Evolutionary conservation across 2,113 vertebrate genomes (phyloP).

Genomic region (Scartelaos histophorus): DNA sequence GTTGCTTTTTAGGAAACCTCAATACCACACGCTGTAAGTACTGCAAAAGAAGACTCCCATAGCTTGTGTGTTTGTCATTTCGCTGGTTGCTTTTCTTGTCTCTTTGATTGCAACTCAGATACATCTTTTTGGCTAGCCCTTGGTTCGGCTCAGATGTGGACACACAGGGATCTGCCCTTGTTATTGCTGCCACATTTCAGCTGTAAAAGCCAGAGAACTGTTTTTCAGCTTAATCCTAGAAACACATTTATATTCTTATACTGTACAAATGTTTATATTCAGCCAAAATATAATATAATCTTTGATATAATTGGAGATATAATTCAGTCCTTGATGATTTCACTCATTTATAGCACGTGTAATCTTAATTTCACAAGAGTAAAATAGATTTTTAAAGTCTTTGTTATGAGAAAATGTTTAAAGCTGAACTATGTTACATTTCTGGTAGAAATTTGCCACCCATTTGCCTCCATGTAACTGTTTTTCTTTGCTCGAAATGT

Average conservation of each 20-base stretch:
- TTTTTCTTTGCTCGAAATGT: too few species aligned
- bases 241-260: not conserved
- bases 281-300: too few species aligned
- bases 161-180: conserved; percentile 21
- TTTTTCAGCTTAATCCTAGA: conserved; percentile 17
- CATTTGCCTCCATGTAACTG: too few species aligned
- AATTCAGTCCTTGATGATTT: too few species aligned
- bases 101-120: conserved; percentile 60
- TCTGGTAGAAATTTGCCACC: too few species aligned
- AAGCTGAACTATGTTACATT: too few species aligned
- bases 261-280: too few species aligned
- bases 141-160: conserved; percentile 40
- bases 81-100: conserved; percentile 42
- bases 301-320: too few species aligned
- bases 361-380: too few species aligned
- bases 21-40: conserved; percentile 62
- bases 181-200: conserved; percentile 51
- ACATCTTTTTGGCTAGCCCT: conserved; percentile 48
- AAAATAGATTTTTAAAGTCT: too few species aligned
- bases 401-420: too few species aligned
- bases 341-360: too few species aligned
- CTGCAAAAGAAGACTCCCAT: conserved; percentile 47
- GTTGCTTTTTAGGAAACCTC: conserved; percentile 56
- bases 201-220: conserved; percentile 32
- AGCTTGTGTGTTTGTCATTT: conserved; percentile 16